Conservation (phyloP, 2,888 invertebrate species). For the Nomada hirtipes region DNA sequence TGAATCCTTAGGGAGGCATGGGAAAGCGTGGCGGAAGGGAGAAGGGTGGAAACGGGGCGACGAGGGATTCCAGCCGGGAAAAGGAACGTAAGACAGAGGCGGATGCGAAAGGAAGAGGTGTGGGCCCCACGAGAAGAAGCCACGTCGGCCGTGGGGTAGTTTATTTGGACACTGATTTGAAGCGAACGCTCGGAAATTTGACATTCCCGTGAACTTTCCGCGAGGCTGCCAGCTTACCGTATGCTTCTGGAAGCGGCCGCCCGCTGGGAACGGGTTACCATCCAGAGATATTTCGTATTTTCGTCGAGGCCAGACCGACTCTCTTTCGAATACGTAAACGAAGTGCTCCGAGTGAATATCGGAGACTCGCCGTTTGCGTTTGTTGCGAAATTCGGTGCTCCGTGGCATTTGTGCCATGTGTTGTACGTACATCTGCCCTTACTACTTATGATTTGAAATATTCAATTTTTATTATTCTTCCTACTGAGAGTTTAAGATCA, state of each 20-base stretch:
- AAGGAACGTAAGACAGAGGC: constrained; percentile 54
- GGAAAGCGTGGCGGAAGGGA: constrained; percentile 8
- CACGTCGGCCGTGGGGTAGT: constrained; percentile 71
- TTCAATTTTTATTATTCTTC: too few relatives aligned
- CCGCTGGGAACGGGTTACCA: constrained; percentile 48
- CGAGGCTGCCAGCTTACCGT: constrained; percentile 47
- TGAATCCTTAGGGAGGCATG: constrained; percentile 40
- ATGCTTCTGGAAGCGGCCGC: constrained; percentile 33
- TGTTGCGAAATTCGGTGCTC: too few relatives aligned
- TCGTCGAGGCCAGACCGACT: constrained; percentile 37
- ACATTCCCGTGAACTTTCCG: constrained; percentile 74
- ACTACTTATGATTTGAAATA: too few relatives aligned
- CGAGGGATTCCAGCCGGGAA: constrained; percentile 52
- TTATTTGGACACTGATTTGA: constrained; percentile 79
- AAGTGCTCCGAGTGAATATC: constrained; percentile 46
- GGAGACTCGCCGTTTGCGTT: constrained; percentile 20
- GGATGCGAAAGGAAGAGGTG: constrained; percentile 30
- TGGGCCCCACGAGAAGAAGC: constrained; percentile 68
- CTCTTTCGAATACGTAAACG: constrained; percentile 42
- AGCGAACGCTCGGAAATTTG: constrained; percentile 79
- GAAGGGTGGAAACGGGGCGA: constrained; percentile 50
- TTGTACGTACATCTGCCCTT: too few relatives aligned
- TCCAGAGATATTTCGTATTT: constrained; percentile 53
- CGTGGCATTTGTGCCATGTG: too few relatives aligned
- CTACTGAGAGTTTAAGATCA: too few relatives aligned